Percentiles rank a stretch among this genome's conserved stretches.
Conservation (phyloP, 2,113 vertebrate species). For the Callaeas wilsoni region DNA sequence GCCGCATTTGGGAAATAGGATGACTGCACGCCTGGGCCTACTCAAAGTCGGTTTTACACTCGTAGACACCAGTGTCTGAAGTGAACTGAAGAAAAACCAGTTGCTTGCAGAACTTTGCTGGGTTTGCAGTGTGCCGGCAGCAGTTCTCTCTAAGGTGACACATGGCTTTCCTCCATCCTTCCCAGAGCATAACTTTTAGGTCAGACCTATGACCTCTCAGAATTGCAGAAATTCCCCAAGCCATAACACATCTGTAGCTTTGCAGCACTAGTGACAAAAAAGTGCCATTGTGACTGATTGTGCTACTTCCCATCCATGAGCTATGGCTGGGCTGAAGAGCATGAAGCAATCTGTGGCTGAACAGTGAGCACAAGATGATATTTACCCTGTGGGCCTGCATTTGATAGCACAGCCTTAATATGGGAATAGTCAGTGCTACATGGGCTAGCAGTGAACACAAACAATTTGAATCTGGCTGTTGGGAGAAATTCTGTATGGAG, state of each 20-base stretch:
- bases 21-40: neutral
- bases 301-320: neutral
- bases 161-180: neutral
- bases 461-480: neutral
- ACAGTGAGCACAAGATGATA: neutral
- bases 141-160: neutral
- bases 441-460: neutral
- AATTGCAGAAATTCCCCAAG: neutral
- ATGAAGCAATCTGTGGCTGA: neutral
- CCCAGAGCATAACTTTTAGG: neutral
- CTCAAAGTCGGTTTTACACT: neutral
- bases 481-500: neutral
- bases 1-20: neutral
- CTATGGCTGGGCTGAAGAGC: neutral
- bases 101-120: neutral
- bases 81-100: neutral
- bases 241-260: neutral
- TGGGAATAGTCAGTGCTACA: accelerated
- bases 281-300: neutral
- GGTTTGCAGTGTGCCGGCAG: neutral
- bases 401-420: neutral
- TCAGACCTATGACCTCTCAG: neutral
- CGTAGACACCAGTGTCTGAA: neutral
- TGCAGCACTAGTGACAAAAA: neutral
- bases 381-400: neutral